These are phyloP conservation scores for Alentia gelatinosa DNA, from an alignment of 2,888 invertebrate species.

Conservation along the genomic window DNA sequence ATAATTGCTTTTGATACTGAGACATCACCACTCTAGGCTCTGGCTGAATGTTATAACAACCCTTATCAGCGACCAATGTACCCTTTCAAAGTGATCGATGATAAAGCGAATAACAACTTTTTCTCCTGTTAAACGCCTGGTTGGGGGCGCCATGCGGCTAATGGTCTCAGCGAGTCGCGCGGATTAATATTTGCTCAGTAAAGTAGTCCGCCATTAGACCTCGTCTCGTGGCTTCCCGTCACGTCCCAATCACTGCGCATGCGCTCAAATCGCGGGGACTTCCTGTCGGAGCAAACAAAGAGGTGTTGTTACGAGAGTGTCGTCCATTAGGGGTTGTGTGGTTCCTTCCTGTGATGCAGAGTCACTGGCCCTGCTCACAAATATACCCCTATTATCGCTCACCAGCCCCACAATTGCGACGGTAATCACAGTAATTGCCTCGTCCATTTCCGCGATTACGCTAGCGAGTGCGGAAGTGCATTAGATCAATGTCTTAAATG, in stretches of 20 bases:
- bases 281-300: conserved; percentile 27
- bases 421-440: conserved; percentile 43
- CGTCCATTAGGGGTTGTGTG: conserved; percentile 27
- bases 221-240: not conserved
- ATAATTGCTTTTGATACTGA: no score
- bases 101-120: not conserved
- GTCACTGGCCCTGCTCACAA: not conserved
- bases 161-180: conserved; percentile 38
- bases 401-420: not conserved
- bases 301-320: not conserved
- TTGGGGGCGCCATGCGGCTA: not conserved
- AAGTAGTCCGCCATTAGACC: conserved; percentile 41
- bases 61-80: not conserved
- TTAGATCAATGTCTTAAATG: conserved; percentile 52
- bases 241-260: not conserved
- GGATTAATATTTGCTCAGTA: conserved; percentile 47
- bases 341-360: conserved; percentile 22
- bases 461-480: conserved; percentile 40
- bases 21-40: not conserved
- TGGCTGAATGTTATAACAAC: not conserved
- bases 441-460: conserved; percentile 50
- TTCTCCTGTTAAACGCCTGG: not conserved
- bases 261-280: not conserved
- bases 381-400: conserved; percentile 44
- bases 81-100: not conserved